Evolutionary conservation across 2,888 invertebrate species (phyloP).

Genomic region (Drosophila differens): DNA sequence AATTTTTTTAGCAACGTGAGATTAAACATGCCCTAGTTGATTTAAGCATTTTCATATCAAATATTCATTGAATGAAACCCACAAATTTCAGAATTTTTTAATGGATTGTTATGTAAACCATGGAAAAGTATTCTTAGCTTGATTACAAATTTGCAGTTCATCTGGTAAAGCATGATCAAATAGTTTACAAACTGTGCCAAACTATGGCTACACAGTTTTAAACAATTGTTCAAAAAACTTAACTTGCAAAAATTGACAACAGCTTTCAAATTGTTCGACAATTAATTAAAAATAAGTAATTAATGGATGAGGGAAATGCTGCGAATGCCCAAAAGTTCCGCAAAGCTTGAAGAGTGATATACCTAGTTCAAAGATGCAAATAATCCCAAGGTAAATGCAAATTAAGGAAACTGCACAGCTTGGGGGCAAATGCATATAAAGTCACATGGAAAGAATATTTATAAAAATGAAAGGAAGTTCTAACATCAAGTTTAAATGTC

Average conservation of each 20-base stretch:
- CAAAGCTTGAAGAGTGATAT: constrained; percentile 7
- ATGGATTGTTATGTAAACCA: constrained; percentile 15
- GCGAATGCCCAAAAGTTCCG: constrained; percentile 6
- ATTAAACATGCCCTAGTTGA: not conserved
- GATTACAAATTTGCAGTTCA: constrained; percentile 22
- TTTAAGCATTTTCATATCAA: not conserved
- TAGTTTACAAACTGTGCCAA: constrained; percentile 40
- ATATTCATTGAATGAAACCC: constrained; percentile 3
- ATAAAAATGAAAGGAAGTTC: constrained; percentile 6
- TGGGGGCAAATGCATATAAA: constrained; percentile 17
- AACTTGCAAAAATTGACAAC: not conserved
- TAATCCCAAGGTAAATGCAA: constrained; percentile 24
- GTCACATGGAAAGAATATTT: constrained; percentile 52
- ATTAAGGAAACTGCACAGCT: constrained; percentile 11
- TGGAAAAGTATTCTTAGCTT: constrained; percentile 45
- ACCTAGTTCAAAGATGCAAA: not conserved
- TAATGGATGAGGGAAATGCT: constrained; percentile 26
- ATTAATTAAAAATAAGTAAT: constrained; percentile 41
- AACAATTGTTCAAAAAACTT: constrained; percentile 9
- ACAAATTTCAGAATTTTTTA: not conserved
- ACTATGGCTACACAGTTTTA: constrained; percentile 15
- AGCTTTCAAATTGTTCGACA: constrained; percentile 26
- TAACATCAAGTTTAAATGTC: constrained; percentile 59
- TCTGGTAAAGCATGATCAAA: constrained; percentile 30
- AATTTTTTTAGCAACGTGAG: not conserved